A percentile compares a stretch with the other conserved stretches of the same genome.
Evolutionary conservation across 2,797 vertebrate genomes (phyloP).

Genomic region (Kryptopterus vitreolus): DNA sequence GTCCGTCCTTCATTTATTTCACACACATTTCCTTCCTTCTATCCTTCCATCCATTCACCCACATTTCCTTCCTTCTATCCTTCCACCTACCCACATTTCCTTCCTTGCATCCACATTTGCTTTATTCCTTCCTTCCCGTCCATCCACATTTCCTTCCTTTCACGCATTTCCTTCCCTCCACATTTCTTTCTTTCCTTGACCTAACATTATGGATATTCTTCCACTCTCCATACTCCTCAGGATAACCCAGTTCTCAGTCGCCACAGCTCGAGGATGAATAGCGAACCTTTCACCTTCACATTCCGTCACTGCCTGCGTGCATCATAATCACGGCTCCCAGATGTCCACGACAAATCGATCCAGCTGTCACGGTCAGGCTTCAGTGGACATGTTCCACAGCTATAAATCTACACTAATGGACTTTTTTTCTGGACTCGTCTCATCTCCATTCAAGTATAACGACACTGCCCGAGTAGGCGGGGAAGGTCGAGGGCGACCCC

Average conservation of each 20-base stretch:
- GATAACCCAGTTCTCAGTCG: not conserved
- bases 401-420: conserved; percentile 57
- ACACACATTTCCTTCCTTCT: too few species aligned
- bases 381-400: conserved; percentile 37
- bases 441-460: conserved; percentile 54
- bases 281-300: conserved; percentile 31
- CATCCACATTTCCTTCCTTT: too few species aligned
- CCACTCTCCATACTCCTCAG: not conserved
- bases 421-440: conserved; percentile 47
- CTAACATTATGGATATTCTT: not conserved
- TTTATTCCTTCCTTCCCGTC: too few species aligned
- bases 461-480: conserved; percentile 24
- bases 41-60: too few species aligned
- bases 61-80: too few species aligned
- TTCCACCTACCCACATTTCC: too few species aligned
- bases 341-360: conserved; percentile 54
- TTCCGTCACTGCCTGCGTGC: conserved; percentile 42
- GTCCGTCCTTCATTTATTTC: too few species aligned
- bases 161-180: too few species aligned
- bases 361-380: conserved; percentile 52
- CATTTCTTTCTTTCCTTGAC: too few species aligned
- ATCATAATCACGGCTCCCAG: conserved; percentile 50
- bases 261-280: not conserved
- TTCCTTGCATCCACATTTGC: too few species aligned
- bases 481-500: conserved; percentile 56